Evolutionary conservation across 2,797 vertebrate species (phyloP), one percentile per base, ranked within the genome.

Genomic region (Ceryle rudis): DNA sequence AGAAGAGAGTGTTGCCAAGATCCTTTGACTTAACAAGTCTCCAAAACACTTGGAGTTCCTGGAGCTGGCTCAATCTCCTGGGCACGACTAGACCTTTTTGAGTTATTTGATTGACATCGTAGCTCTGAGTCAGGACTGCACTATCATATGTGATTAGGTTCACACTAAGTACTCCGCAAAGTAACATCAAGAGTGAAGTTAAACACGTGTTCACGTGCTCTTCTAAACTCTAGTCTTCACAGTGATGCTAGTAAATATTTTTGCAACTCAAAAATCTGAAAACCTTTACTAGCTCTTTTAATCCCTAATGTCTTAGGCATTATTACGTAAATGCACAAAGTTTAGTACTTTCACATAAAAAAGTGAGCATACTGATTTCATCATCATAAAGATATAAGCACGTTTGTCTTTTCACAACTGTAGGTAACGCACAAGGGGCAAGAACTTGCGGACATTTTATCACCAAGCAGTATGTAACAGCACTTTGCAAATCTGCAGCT

Each of bases 391-490:
- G 20, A 58, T 35, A 55, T 0, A 2, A 89, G 20, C 11, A 28
- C 20, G 20, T 46, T 83, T 78, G 20, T 37, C 54, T 86, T 81
- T 81, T 74, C 6, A 0, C 58, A 93, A 78, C 41, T 79, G 57
- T 54, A 72, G 65, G 31, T 46, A 85, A 90, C 57, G 23, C 70
- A 86, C 46, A 88, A 83, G 69, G 51, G 84, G 77, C 14, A 25
- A 96, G 58, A 89, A 88, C 39, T 29, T 39, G n/a, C 51, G 95
- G 69, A 51, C 21, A 10, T 65, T 90, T 94, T 72, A 90, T 72
- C 47, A 79, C 8, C 10, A 19, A 81, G 26, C 20, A 62, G 58
- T 62, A 52, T 23, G 58, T 20, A 89, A 71, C 23, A 79, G 35
- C 14, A 70, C 28, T 91, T 91, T 14, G 23, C 3, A 9, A 86